Evolutionary conservation across 2,888 invertebrate genomes (phyloP), one percentile per base, ranked within the genome.

Genomic region (Hypercompe scribonia): DNA sequence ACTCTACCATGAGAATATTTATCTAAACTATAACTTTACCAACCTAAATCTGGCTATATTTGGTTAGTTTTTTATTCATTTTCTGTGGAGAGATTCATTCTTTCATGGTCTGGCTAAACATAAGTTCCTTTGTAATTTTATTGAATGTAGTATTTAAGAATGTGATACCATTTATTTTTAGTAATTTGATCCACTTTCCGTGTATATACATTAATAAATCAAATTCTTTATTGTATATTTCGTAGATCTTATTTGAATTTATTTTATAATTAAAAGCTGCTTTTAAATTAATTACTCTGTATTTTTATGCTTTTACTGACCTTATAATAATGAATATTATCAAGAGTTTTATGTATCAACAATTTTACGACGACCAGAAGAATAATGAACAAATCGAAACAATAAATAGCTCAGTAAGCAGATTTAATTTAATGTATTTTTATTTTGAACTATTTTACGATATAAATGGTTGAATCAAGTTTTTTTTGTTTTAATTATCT

Each of bases 91-190:
- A 91, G 90, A 91, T 90, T 90, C 84, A 84, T 89, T 90, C 83
- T 89, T 91, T 86, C 88, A 88, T 90, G 91, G 92, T 94, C 92
- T 91, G 92, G 91, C 91, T 95, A 94, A 93, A 84, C 89, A 85
- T 95, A 94, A 94, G 95, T 95, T 95, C 95, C 95, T 95, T 91
- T 90, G 88, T 93, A 92, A 93, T 91, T 89, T 90, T 91, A 92
- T 92, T 91, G 88, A 89, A 84, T 88, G 88, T 93, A 93, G 91
- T 88, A 87, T 90, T 84, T 94, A 95, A 95, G 94, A 93, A 93
- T 93, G 95, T 95, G 95, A 95, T 95, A 95, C 95, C 94, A 95
- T 94, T 93, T 94, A 92, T 90, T 91, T 81, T 95, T 93, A 94
- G 95, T 88, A 90, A 91, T 90, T 86, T 90, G 89, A 90, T 89